Evolutionary conservation across 2,797 vertebrate genomes (phyloP), one percentile per base, ranked within the genome.

Genomic region (Brachyalestes nurse): DNA sequence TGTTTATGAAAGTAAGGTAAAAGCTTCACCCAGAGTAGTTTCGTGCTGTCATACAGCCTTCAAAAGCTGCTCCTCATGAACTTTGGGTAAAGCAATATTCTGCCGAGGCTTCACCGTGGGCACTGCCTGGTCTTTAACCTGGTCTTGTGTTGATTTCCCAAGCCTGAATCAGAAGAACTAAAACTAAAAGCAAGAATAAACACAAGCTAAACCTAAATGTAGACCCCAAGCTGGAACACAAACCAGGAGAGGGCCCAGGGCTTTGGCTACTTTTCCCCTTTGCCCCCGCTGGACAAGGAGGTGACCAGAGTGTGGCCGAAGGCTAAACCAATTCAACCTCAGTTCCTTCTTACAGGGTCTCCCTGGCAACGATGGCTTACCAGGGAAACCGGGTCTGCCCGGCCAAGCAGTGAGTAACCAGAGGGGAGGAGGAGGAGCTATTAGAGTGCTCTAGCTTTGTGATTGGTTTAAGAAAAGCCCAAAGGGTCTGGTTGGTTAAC

Each of bases 311-410:
- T 84, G 86, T 81, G 78, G 82, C 86, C 82, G 78, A 80, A 70
- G 83, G 78, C 79, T 89, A 92, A 87, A 91, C 82, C 87, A 89
- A 92, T 93, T 95, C 91, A 95, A 95, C 93, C 92, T 94, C 92
- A 95, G 93, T 93, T 94, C 93, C 93, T 94, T 89, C 91, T 94
- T 94, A 90, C 95, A 99, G 98, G 97, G 97, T 91, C 91, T 96
- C 88, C 97, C 97, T 84, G 97, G 98, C 90, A 96, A 95, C 88
- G 96, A 98, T 51, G 97, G 98, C 86, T 85, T 96, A 92, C 96
- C 97, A 5, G 97, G 97, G 86, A 91, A 96, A 88, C 96, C 96
- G 0, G 96, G 97, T 88, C 93, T 94, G 0, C 95, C 96, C 6
- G 96, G 92, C 80, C 89, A 93, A 78, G 86, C 91, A 95, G 97